These are phyloP conservation scores for Zaprionus ghesquierei DNA, from an alignment of 1,140 invertebrate genomes.

Conservation along the genomic window DNA sequence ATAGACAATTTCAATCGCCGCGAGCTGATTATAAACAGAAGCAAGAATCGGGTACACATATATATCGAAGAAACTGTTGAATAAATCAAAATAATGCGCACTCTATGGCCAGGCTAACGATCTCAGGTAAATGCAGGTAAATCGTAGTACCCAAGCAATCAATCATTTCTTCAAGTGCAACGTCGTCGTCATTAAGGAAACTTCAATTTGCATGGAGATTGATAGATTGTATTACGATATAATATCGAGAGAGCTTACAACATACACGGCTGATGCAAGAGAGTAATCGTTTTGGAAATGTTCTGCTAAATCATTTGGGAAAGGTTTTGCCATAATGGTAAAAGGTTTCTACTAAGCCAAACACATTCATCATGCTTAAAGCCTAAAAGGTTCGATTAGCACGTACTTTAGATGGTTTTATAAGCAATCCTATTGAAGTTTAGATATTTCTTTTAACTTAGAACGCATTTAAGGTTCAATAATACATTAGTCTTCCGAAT, in stretches of 20 bases:
- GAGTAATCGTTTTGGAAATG: slow-evolving; percentile 6
- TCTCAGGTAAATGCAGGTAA: slow-evolving; percentile 39
- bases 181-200: slow-evolving; percentile 45
- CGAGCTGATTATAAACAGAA: slow-evolving; percentile 10
- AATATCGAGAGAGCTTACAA: not conserved
- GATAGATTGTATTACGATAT: slow-evolving; percentile 23
- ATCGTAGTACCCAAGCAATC: slow-evolving; percentile 44
- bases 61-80: slow-evolving; percentile 31
- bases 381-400: not conserved
- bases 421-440: no score
- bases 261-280: not conserved
- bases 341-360: not conserved
- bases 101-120: slow-evolving; percentile 20
- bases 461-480: no score
- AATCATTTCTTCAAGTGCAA: slow-evolving; percentile 56
- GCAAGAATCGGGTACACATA: slow-evolving; percentile 13
- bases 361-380: not conserved
- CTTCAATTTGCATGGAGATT: slow-evolving; percentile 50
- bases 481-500: no score
- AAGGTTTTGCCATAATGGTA: not conserved
- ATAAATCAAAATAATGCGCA: slow-evolving; percentile 58
- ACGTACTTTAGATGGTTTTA: not conserved
- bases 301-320: not conserved
- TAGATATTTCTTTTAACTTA: no score
- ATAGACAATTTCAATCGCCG: slow-evolving; percentile 1